phyloP scores from a whole-genome alignment of 2,113 vertebrate species.

The Peromyscus californicus region DNA sequence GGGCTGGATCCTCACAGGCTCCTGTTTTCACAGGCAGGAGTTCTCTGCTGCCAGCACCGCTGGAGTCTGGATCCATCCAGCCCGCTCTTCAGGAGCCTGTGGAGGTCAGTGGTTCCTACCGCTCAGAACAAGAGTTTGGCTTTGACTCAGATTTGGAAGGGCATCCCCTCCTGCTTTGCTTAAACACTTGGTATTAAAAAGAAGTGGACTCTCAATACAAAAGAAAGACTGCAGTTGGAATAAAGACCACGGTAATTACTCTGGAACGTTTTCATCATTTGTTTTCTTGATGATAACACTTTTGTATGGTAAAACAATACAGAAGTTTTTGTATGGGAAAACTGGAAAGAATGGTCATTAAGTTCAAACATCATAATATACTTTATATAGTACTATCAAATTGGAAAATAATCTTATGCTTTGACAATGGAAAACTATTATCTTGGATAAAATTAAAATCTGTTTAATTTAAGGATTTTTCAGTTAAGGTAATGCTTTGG shows the following conservation, averaged over 20 bases:
- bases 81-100: background rate
- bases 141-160: background rate
- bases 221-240: conserved; percentile 27
- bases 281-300: background rate
- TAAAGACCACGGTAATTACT: conserved; percentile 36
- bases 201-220: conserved; percentile 28
- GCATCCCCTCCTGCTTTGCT: background rate
- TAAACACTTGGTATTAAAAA: background rate
- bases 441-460: conserved; percentile 48
- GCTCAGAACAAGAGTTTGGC: background rate
- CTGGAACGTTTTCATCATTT: background rate
- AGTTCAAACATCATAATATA: conserved; percentile 20
- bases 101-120: background rate
- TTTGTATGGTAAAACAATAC: background rate
- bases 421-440: conserved; percentile 19
- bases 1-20: background rate
- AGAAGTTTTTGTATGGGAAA: background rate
- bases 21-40: background rate
- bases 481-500: background rate
- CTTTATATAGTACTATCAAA: background rate
- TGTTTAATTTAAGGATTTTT: conserved; percentile 17
- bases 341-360: background rate
- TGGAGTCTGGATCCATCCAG: background rate
- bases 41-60: background rate
- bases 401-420: background rate